Base-by-base conservation (phyloP, 1,140 invertebrate genomes). In the Goniozus legneri region DNA sequence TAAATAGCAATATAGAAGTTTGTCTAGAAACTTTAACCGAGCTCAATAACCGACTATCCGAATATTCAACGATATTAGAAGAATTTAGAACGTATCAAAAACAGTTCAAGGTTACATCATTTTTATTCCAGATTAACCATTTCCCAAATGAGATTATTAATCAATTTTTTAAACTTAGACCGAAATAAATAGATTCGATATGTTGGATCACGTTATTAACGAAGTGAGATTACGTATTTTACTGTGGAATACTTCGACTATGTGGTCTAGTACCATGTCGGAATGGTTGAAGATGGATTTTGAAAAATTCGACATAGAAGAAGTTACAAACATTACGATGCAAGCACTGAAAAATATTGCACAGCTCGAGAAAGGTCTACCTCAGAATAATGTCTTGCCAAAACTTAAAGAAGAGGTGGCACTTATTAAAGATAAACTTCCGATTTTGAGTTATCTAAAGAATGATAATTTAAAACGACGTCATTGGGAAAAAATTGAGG, bases 401-500 rank as follows among this genome's bases (percentile, higher is more conserved):
- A 76, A 77, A 27, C 74, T 92, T 7, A 89, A 87, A 62, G 81
- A 84, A 47, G 84, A 84, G 35, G 88, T 91, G 0, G 84, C 89
- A 54, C 69, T 80, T 7, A 87, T 93, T 54, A 90, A 86, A 58
- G 80, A 84, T 49, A 90, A 84, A 82, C 65, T 92, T 33, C 85
- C 88, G 2, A 79, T 88, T 15, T 84, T 92, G 43, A 78, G 81
- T 7, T 87, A 85, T 43, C 65, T 92, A 13, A 81, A 86, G 38
- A 92, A 91, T 71, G 86, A 86, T 8, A 80, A 82, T 13, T 64
- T 92, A 22, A 81, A 84, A 48, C 75, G 80, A 22, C 82, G 92
- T 1, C 91, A 95, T 66, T 94, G 91, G 91, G 75, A 84, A 2
- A 82, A 83, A 60, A 87, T 95, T 13, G 89, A 92, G 44, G 79